These are phyloP conservation scores for Tanaodytes sp. DNA, from an alignment of 2,888 invertebrate species.

Conservation along the genomic window DNA sequence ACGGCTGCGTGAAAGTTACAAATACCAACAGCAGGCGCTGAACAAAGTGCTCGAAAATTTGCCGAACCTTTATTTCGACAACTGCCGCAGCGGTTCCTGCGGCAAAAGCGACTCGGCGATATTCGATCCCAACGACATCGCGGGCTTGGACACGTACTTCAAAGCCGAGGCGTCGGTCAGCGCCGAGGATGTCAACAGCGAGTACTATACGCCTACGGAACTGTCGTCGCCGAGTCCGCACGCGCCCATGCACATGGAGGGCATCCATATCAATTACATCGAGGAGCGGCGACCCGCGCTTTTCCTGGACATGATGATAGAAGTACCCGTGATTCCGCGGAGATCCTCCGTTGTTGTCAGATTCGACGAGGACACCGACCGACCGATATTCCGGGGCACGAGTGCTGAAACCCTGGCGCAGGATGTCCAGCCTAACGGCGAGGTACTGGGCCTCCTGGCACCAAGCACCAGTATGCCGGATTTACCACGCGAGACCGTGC, in stretches of 20 bases:
- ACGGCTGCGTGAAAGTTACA: slow-evolving; percentile 91
- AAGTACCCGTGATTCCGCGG: slow-evolving; percentile 55
- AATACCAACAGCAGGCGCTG: slow-evolving; percentile 94
- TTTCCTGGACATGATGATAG: slow-evolving; percentile 44
- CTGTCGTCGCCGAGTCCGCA: slow-evolving; percentile 75
- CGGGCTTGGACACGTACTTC: slow-evolving; percentile 74
- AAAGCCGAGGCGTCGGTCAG: slow-evolving; percentile 75
- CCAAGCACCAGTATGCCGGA: slow-evolving; percentile 69
- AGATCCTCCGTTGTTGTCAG: slow-evolving; percentile 57
- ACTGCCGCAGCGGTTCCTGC: slow-evolving; percentile 89
- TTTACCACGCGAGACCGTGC: slow-evolving; percentile 67
- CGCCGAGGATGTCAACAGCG: slow-evolving; percentile 76
- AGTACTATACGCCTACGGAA: slow-evolving; percentile 89
- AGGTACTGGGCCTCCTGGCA: slow-evolving; percentile 64
- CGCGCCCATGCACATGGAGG: slow-evolving; percentile 70
- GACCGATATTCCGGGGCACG: slow-evolving; percentile 75
- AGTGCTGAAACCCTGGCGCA: slow-evolving; percentile 74
- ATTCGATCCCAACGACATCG: slow-evolving; percentile 78
- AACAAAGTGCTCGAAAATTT: slow-evolving; percentile 95
- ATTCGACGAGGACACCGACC: slow-evolving; percentile 59
- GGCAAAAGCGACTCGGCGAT: slow-evolving; percentile 84
- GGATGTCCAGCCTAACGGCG: slow-evolving; percentile 57
- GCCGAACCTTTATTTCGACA: slow-evolving; percentile 92
- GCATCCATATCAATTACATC: slow-evolving; percentile 81
- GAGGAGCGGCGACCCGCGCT: slow-evolving; percentile 72